These are phyloP conservation scores for Crossocerus cetratus DNA, from an alignment of 2,888 invertebrate genomes.

Conservation along the genomic window DNA sequence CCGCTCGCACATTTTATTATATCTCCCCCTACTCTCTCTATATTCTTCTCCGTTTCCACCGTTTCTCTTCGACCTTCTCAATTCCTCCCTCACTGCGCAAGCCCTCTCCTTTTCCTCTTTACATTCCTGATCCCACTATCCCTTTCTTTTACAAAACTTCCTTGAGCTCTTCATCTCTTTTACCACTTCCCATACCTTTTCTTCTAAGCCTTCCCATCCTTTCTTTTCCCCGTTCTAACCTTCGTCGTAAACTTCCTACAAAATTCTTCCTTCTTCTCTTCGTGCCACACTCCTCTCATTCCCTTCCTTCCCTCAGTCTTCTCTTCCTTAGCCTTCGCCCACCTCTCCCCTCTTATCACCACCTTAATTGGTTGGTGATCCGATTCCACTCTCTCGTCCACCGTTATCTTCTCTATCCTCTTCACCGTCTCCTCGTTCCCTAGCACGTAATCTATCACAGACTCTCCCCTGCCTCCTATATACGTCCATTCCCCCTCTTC, in stretches of 20 bases:
- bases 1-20: neutral
- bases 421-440: conserved; percentile 10
- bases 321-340: neutral
- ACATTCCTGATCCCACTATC: neutral
- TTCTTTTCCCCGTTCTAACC: neutral
- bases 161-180: neutral
- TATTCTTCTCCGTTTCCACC: conserved; percentile 11
- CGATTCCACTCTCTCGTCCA: conserved; percentile 22
- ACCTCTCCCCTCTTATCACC: no score
- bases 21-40: no score
- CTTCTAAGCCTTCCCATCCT: neutral
- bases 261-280: conserved; percentile 10
- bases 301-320: neutral
- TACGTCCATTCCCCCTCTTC: no score
- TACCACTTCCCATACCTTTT: neutral
- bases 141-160: no score
- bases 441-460: conserved; percentile 35
- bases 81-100: neutral
- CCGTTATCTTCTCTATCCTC: conserved; percentile 9
- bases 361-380: conserved; percentile 24
- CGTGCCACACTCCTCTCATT: no score
- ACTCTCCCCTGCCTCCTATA: conserved; percentile 1
- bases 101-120: conserved; percentile 8
- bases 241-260: neutral
- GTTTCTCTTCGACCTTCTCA: conserved; percentile 12